Percentiles rank a stretch among this genome's conserved stretches.
Conservation (phyloP, 2,888 invertebrate genomes). For the Callosobruchus maculatus region DNA sequence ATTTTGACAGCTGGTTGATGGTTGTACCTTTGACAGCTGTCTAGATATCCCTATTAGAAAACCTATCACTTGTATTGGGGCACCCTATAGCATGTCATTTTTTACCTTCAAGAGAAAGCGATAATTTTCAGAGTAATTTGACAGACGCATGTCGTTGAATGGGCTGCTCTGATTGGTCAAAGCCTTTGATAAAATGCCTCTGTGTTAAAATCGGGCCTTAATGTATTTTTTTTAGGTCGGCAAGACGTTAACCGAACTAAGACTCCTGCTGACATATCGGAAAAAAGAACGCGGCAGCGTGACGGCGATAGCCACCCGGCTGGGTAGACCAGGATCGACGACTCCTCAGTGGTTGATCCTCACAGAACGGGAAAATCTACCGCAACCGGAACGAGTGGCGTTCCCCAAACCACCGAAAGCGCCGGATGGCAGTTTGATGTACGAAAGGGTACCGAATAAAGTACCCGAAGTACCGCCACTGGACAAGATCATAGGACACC, state of each 20-base stretch:
- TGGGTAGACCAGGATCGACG: constrained; percentile 59
- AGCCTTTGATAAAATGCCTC: no score
- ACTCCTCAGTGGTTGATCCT: constrained; percentile 67
- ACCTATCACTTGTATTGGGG: no score
- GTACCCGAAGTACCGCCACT: background rate
- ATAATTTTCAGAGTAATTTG: no score
- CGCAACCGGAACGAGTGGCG: constrained; percentile 74
- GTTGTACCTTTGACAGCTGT: no score
- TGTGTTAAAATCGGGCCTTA: no score
- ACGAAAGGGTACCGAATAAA: constrained; percentile 79
- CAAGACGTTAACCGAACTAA: constrained; percentile 55
- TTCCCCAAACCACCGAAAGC: constrained; percentile 91
- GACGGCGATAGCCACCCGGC: constrained; percentile 66
- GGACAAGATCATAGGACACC: constrained; percentile 18
- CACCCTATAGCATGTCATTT: no score
- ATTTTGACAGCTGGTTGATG: no score
- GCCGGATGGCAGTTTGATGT: constrained; percentile 82
- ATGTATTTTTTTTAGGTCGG: constrained; percentile 27
- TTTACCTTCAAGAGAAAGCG: no score
- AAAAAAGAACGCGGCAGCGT: constrained; percentile 63
- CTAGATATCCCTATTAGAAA: no score
- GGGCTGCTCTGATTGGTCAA: no score
- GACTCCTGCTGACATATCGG: constrained; percentile 54
- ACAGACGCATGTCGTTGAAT: no score
- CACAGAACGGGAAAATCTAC: constrained; percentile 72